Conservation (phyloP, 2,113 vertebrate species). For the Chaetorhynchus papuensis region DNA sequence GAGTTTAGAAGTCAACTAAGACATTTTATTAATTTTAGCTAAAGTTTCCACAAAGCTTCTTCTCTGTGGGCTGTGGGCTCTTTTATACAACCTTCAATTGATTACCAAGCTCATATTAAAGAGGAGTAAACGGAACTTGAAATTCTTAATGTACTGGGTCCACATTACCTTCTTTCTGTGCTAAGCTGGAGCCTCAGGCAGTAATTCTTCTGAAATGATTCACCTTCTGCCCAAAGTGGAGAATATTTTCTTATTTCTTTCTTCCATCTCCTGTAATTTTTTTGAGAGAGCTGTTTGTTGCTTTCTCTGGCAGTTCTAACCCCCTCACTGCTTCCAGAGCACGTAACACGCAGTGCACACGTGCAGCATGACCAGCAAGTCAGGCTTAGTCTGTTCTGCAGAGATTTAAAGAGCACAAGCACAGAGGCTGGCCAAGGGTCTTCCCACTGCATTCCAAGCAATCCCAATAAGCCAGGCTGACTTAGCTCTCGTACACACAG, state of each 20-base stretch:
- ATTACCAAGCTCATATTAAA: not conserved
- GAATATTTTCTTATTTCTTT: not conserved
- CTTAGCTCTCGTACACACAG: not conserved
- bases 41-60: not conserved
- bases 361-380: not conserved
- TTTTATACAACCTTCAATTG: not conserved
- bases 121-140: not conserved
- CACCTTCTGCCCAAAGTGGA: not conserved
- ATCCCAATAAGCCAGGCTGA: not conserved
- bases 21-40: not conserved
- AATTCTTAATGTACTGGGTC: not conserved
- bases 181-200: not conserved
- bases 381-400: not conserved
- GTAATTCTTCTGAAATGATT: not conserved
- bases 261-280: not conserved
- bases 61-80: not conserved
- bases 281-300: not conserved
- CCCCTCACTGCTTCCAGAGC: not conserved
- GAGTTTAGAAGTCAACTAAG: not conserved
- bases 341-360: rapidly evolving
- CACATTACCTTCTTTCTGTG: not conserved
- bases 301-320: not conserved
- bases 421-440: not conserved
- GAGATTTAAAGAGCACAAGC: not conserved
- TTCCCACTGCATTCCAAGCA: not conserved